Base-by-base conservation (phyloP, 2,888 invertebrate species). In the Byasa hedistus region DNA sequence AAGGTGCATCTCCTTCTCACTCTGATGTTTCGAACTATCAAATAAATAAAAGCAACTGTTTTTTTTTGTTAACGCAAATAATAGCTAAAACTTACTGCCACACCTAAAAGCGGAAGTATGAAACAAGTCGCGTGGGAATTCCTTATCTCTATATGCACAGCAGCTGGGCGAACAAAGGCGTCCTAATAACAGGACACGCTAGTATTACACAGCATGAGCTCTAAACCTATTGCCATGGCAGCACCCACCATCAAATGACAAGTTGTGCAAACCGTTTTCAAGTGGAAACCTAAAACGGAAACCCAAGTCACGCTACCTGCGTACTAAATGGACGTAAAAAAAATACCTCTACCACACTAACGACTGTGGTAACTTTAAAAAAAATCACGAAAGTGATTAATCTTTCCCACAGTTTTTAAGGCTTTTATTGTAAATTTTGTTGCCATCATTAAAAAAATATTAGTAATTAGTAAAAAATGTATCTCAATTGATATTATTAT, bases 231-330 rank as follows among this genome's bases (percentile, higher is more conserved):
- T 79, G 85, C 84, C 85, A 86, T 75, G 76, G 71, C 74, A 71
- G 80, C 71, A 73, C 71, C 83, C 84, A 81, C 80, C 79, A 76
- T 83, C 82, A 85, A 85, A 85, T 83, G 85, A 86, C 85, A 86
- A 44, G 44, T 87, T 88, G 87, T 86, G 85, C 83, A 84, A 87
- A 86, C 68, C 83, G 85, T 86, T 87, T 85, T 85, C 83, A 85
- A 84, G 83, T 84, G 80, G 81, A 80, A 57, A 78, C 83, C 83
- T 76, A 83, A 84, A 86, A 84, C 86, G 88, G 87, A 88, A 85
- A 85, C 85, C 78, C 78, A 78, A 80, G 82, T 82, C 82, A 84
- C 85, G 85, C 83, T 81, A 76, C 78, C 79, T 79, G 87, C 85
- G 86, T 88, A 86, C 84, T 77, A 84, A 86, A 79, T 74, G 68